Conservation (phyloP, 1,140 invertebrate species). For the Aphaenogaster rudis region DNA sequence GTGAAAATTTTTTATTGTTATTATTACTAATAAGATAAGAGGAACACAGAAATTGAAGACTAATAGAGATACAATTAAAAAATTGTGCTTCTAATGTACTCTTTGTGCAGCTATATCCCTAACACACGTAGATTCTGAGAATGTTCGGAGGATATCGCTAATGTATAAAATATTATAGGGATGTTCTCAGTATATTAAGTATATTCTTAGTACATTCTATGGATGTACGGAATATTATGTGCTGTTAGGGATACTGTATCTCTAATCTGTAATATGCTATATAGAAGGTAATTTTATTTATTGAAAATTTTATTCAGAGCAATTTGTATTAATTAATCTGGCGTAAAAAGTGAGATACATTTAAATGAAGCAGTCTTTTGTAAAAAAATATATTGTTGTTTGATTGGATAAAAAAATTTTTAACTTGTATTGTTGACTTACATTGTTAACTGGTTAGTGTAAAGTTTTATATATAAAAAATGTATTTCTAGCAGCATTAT, state of each 20-base stretch:
- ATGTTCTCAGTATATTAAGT: too few species aligned
- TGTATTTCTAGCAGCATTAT: background rate
- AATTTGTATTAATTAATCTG: background rate
- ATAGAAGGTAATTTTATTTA: background rate
- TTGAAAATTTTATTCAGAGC: background rate
- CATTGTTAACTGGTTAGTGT: background rate
- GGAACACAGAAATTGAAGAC: too few species aligned
- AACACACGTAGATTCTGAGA: too few species aligned
- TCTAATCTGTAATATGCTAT: background rate
- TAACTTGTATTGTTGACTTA: background rate
- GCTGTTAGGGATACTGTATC: background rate
- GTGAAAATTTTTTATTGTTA: background rate
- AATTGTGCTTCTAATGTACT: background rate
- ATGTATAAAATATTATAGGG: too few species aligned
- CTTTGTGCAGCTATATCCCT: background rate
- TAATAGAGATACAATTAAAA: background rate
- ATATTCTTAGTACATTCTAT: too few species aligned
- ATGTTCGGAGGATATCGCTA: too few species aligned
- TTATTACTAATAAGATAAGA: background rate
- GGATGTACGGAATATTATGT: too few species aligned
- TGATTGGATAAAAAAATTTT: background rate
- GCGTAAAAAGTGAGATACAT: background rate
- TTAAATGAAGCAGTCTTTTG: background rate
- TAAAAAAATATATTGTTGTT: constrained; percentile 1
- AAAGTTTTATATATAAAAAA: background rate